Conservation (phyloP, 2,888 invertebrate species). For the Himalopsyche japonica region DNA sequence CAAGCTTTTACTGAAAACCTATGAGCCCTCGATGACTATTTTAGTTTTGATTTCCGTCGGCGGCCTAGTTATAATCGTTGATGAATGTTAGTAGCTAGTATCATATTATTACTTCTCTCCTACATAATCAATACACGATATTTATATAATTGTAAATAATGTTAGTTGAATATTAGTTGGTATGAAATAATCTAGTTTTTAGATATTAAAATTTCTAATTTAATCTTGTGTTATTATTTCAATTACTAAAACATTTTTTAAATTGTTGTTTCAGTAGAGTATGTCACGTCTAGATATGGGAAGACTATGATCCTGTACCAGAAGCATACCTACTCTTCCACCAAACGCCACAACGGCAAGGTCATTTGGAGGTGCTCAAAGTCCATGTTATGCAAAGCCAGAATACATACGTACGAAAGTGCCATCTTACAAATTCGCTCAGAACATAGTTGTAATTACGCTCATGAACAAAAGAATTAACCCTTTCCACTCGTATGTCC, state of each 20-base stretch:
- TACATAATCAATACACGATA: too few species aligned
- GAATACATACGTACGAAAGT: conserved; percentile 10
- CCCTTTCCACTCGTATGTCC: too few species aligned
- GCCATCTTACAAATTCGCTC: not conserved
- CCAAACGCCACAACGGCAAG: not conserved
- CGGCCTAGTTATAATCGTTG: too few species aligned
- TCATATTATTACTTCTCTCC: too few species aligned
- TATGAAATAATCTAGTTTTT: not conserved
- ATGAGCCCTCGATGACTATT: too few species aligned
- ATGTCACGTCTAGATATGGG: not conserved
- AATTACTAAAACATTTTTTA: too few species aligned
- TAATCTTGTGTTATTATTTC: not conserved
- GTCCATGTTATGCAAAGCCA: conserved; percentile 17
- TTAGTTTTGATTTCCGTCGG: too few species aligned
- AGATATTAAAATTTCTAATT: not conserved
- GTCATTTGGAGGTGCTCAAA: conserved; percentile 24
- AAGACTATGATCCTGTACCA: not conserved
- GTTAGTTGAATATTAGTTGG: too few species aligned
- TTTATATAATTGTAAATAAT: too few species aligned
- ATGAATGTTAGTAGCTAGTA: too few species aligned
- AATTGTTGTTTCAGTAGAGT: not conserved
- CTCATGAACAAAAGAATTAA: not conserved
- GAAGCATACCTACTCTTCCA: not conserved
- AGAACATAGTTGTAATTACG: not conserved
- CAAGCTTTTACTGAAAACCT: too few species aligned